These are phyloP conservation scores for Molanna angustata DNA, from an alignment of 2,888 invertebrate genomes.

Conservation along the genomic window DNA sequence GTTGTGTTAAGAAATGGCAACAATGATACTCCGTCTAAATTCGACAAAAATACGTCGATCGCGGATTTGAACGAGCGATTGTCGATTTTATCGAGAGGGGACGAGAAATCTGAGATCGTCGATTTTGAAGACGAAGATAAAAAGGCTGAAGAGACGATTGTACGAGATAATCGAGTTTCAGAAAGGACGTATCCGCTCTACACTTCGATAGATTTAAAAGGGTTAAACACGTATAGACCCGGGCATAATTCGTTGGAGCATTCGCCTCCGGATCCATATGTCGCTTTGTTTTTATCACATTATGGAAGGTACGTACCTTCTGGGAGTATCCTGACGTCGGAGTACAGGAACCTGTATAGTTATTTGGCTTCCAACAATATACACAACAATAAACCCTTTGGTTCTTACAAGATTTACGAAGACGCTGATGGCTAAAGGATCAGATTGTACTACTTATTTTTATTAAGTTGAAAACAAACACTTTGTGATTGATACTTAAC, in stretches of 20 bases:
- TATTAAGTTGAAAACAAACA: too few relatives aligned
- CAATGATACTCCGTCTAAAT: too few relatives aligned
- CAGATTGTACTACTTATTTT: too few relatives aligned
- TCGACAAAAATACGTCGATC: too few relatives aligned
- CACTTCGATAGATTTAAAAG: constrained; percentile 19
- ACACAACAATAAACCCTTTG: constrained; percentile 64
- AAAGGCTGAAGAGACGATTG: constrained; percentile 9
- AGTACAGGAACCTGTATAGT: constrained; percentile 56
- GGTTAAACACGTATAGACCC: constrained; percentile 28
- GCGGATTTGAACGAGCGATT: too few relatives aligned
- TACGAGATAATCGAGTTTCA: constrained; percentile 14
- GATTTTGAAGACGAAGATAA: constrained; percentile 6
- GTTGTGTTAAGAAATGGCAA: too few relatives aligned
- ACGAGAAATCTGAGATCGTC: too few relatives aligned
- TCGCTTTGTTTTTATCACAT: constrained; percentile 61
- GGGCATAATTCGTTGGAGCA: constrained; percentile 57
- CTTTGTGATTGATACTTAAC: too few relatives aligned
- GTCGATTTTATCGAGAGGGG: too few relatives aligned
- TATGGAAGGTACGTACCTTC: constrained; percentile 59
- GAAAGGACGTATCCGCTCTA: constrained; percentile 7
- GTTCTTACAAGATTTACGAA: constrained; percentile 54
- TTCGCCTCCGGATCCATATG: constrained; percentile 56
- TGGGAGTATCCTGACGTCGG: constrained; percentile 33
- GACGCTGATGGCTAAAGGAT: constrained; percentile 36
- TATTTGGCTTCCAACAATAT: constrained; percentile 63